Evolutionary conservation across 1,140 invertebrate species (phyloP).

Genomic region (Ladona fulva): DNA sequence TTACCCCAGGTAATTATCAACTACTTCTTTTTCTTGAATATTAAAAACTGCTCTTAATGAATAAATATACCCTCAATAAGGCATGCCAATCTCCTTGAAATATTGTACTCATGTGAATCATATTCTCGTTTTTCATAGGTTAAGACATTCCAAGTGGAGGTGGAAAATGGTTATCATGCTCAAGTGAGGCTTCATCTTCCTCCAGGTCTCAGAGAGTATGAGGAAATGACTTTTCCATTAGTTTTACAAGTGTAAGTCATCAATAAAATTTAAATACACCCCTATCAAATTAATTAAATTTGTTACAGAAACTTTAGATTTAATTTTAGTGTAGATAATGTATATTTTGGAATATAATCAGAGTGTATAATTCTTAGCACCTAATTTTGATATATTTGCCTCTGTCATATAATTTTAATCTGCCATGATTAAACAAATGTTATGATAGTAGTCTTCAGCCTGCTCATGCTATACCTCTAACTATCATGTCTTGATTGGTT

Average conservation of each 20-base stretch:
- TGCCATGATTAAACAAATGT: no score
- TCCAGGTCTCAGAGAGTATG: slow-evolving; percentile 65
- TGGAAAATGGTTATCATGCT: slow-evolving; percentile 42
- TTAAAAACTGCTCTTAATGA: neutral
- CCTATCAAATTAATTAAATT: no score
- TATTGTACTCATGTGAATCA: no score
- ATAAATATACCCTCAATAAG: slow-evolving; percentile 44
- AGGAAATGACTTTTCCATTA: slow-evolving; percentile 72
- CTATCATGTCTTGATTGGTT: no score
- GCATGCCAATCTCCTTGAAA: neutral
- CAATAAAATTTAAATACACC: slow-evolving; percentile 14
- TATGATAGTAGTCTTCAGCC: no score
- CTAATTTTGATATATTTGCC: no score
- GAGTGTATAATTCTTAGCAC: no score
- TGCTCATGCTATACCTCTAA: no score
- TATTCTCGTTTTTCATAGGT: neutral
- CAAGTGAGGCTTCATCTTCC: slow-evolving; percentile 61
- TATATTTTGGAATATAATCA: no score
- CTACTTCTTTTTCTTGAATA: neutral
- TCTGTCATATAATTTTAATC: no score
- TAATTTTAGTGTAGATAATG: no score
- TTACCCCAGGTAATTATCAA: slow-evolving; percentile 39
- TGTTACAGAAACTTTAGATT: no score
- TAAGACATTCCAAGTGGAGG: slow-evolving; percentile 39
- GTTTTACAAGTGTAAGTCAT: slow-evolving; percentile 66